These are phyloP conservation scores for Eurosta solidaginis DNA, from an alignment of 1,140 invertebrate genomes.

Conservation along the genomic window DNA sequence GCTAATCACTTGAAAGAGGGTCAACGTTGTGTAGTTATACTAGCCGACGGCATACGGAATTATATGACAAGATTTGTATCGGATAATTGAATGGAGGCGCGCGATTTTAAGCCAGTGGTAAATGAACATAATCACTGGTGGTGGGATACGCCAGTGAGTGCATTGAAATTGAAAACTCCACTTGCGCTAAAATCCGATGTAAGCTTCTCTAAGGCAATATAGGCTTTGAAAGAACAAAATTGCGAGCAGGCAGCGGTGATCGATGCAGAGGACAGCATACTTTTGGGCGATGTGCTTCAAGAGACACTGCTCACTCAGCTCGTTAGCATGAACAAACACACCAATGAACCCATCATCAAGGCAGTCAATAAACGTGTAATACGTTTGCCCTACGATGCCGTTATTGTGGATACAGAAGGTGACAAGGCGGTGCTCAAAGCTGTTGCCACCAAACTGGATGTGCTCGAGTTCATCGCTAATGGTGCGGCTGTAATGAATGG, in stretches of 20 bases:
- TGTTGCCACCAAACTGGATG: slow-evolving; percentile 33
- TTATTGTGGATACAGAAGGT: slow-evolving; percentile 59
- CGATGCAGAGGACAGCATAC: slow-evolving; percentile 64
- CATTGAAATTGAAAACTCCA: slow-evolving; percentile 66
- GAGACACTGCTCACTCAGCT: slow-evolving; percentile 74
- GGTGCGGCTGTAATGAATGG: slow-evolving; percentile 2
- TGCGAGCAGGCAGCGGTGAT: slow-evolving; percentile 75
- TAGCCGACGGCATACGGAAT: slow-evolving; percentile 95
- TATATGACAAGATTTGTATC: slow-evolving; percentile 98
- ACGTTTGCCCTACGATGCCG: slow-evolving; percentile 69
- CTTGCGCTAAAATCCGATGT: slow-evolving; percentile 65
- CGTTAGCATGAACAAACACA: slow-evolving; percentile 69
- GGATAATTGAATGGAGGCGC: slow-evolving; percentile 93
- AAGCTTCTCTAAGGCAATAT: slow-evolving; percentile 70
- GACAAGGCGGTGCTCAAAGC: slow-evolving; percentile 33
- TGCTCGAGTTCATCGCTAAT: slow-evolving; percentile 30
- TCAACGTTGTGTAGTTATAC: slow-evolving; percentile 85
- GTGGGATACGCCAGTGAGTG: slow-evolving; percentile 70
- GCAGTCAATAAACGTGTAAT: slow-evolving; percentile 76
- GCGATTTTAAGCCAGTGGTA: slow-evolving; percentile 68
- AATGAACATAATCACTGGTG: slow-evolving; percentile 70
- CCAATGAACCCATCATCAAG: slow-evolving; percentile 68
- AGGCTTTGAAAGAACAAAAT: slow-evolving; percentile 70
- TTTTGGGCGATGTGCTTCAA: slow-evolving; percentile 75
- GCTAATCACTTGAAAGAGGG: slow-evolving; percentile 79